These are phyloP conservation scores for Gadus macrocephalus DNA, from an alignment of 2,113 vertebrate species.

Conservation along the genomic window DNA sequence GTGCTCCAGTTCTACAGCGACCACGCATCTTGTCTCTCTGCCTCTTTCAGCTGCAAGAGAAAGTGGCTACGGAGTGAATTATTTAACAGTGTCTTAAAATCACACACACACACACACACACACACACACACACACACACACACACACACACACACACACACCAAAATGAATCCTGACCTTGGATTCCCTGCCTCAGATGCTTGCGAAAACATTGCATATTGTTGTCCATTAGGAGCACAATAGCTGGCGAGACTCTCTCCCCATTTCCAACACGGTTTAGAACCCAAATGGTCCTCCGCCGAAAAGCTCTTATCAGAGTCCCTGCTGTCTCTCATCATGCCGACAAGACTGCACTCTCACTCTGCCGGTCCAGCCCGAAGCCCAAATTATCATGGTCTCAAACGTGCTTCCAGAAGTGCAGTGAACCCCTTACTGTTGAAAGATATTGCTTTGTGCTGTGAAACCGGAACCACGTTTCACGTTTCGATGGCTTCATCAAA, in stretches of 20 bases:
- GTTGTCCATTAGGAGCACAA: constrained; percentile 46
- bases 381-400: constrained; percentile 1
- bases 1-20: no score
- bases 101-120: constrained; percentile 5
- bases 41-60: constrained; percentile 7
- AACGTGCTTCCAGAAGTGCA: constrained; percentile 5
- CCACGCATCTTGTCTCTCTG: no score
- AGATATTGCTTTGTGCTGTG: background rate
- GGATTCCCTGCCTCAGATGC: constrained; percentile 29
- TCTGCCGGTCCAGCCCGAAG: background rate
- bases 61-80: constrained; percentile 60
- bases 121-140: constrained; percentile 5
- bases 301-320: constrained; percentile 34
- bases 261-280: constrained; percentile 9
- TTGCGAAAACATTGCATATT: constrained; percentile 49
- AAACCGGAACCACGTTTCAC: background rate
- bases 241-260: constrained; percentile 19
- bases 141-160: no score
- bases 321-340: constrained; percentile 8
- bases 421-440: constrained; percentile 16
- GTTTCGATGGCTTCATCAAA: background rate
- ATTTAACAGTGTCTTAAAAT: constrained; percentile 59
- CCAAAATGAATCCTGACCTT: constrained; percentile 29
- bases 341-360: background rate
- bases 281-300: constrained; percentile 22